Evolutionary conservation across 2,113 vertebrate genomes (phyloP).

Genomic region (Xiphias gladius): DNA sequence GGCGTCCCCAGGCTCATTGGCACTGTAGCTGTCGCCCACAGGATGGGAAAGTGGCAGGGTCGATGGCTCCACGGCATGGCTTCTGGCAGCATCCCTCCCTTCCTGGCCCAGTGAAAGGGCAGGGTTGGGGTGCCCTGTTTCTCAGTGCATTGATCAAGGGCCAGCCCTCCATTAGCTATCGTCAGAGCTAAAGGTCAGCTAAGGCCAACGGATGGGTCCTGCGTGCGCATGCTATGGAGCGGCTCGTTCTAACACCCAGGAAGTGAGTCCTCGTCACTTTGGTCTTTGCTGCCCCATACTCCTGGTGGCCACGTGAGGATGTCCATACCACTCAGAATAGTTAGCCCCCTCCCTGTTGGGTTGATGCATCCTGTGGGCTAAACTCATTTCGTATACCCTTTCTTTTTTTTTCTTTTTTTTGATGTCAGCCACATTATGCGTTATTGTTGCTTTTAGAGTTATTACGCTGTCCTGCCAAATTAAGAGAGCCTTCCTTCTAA

Average conservation of each 20-base stretch:
- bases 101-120: slow-evolving; percentile 74
- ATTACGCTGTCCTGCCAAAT: slow-evolving; percentile 65
- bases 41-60: slow-evolving; percentile 76
- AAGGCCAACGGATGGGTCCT: slow-evolving; percentile 72
- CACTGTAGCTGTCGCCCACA: slow-evolving; percentile 76
- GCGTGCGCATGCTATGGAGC: slow-evolving; percentile 64
- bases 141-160: slow-evolving; percentile 76
- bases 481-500: slow-evolving; percentile 70
- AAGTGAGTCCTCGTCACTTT: slow-evolving; percentile 65
- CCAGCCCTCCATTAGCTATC: slow-evolving; percentile 77
- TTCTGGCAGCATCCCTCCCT: slow-evolving; percentile 68
- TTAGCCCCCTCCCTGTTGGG: slow-evolving; percentile 31
- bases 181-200: slow-evolving; percentile 79
- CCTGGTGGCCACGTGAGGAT: slow-evolving; percentile 33
- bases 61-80: slow-evolving; percentile 68
- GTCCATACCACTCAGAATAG: slow-evolving; percentile 43
- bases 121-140: slow-evolving; percentile 65
- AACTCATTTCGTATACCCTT: slow-evolving; percentile 3
- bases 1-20: slow-evolving; percentile 68
- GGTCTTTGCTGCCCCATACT: slow-evolving; percentile 50
- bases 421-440: slow-evolving; percentile 60
- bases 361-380: slow-evolving; percentile 24
- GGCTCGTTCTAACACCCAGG: slow-evolving; percentile 62
- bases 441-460: slow-evolving; percentile 74
- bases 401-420: slow-evolving; percentile 45